Base-by-base conservation (phyloP, 2,797 vertebrate species). In the Tympanoctomys barrerae region DNA sequence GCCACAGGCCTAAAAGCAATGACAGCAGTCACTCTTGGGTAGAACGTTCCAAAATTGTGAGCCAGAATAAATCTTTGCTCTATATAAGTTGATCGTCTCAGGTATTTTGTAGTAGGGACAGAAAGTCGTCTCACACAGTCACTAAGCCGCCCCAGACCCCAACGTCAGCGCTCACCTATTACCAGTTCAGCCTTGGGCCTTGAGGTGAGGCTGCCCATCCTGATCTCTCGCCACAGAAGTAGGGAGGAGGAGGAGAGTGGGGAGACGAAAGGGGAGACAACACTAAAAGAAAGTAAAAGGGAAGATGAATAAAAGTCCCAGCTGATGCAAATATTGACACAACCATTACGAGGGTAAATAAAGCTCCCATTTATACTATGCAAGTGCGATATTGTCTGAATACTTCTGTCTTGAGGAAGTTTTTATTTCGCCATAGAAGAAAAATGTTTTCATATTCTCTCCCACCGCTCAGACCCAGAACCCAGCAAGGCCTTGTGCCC, bases 401-500 rank as follows among this genome's bases (percentile, higher is more conserved):
- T 97, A 98, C 97, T 97, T 98, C 97, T 97, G 98, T 98, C 98
- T 98, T 61, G 33, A 98, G 97, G 97, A 98, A 98, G 98, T 98
- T 98, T 98, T 98, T 98, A 98, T 98, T 98, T 98, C 94, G 1
- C 98, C 97, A 96, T 97, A 96, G 98, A 98, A 98, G 98, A 98
- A 98, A 98, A 98, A 99, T 98, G 98, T 98, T 98, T 98, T 98
- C 98, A 98, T 98, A 98, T 99, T 98, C 98, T 98, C 98, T 98
- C 98, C 98, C 61, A 68, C 98, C 78, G 90, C 97, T 98, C 97
- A 98, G 98, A 96, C 98, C 98, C 94, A 94, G 97, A 98, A 98
- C 98, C 98, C 98, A 88, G 98, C 3, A 97, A 98, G 98, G 98
- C 98, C 98, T 97, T 97, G 98, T 98, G 98, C 98, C 98, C 98